Base-by-base conservation (phyloP, 2,888 invertebrate genomes). In the Frankliniella fusca region DNA sequence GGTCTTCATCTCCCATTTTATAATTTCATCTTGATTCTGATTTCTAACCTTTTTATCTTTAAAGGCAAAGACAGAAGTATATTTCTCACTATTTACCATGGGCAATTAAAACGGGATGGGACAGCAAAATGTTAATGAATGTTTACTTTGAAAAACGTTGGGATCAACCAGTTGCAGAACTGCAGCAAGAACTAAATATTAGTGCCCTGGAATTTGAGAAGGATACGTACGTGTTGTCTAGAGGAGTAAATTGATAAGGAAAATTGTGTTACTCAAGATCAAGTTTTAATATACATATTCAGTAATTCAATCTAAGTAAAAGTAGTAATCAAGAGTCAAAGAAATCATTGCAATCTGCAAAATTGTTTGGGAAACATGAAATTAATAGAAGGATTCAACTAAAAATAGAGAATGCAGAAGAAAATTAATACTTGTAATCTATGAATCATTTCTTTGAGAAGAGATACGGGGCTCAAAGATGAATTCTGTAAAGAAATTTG, bases 121-220 rank as follows among this genome's bases (percentile, higher is more conserved):
- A 91, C 85, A 92, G 95, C 3, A 92, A 93, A 85, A 95, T 96
- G 87, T 88, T 98, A 84, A 92, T 98, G 91, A 93, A 94, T 87
- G 89, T 97, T 82, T 97, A 95, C 88, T 98, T 93, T 91, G 98
- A 99, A 88, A 94, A 95, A 88, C 91, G 98, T 84, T 98, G 97
- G 97, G 95, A 97, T 81, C 95, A 97, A 88, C 90, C 94, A 80
- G 89, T 98, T 79, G 88, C 90, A 38, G 95, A 97, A 65, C 91
- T 98, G 85, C 92, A 96, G 85, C 90, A 90, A 84, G 96, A 97
- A 90, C 90, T 97, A 86, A 94, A 94, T 86, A 94, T 98, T 85
- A 89, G 88, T 81, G 90, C 90, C 82, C 89, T 94, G 83, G 85
- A 88, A 82, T 83, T 85, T 86, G 85, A 84, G 84, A 82, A 83